Base-by-base conservation (phyloP, 2,888 invertebrate species). In the Mongoloraphidia duomilia region DNA sequence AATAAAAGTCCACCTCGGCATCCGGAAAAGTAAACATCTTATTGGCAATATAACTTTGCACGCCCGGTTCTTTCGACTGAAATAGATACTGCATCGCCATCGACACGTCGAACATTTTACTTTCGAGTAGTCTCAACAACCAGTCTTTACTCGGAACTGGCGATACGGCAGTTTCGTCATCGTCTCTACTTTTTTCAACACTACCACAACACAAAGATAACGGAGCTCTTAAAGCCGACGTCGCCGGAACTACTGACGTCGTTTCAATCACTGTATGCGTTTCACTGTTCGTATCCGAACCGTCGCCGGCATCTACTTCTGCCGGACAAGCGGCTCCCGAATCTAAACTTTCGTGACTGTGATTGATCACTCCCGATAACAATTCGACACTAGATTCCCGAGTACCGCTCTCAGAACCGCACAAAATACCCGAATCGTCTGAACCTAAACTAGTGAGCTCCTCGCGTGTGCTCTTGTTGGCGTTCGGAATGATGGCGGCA, bases 21-120 rank as follows among this genome's bases (percentile, higher is more conserved):
- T 89, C 80, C 34, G 84, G 82, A 69, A 97, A 97, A 68, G 87
- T 91, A 71, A 97, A 97, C 72, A 98, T 82, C 70, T 93, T 89
- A 73, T 97, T 97, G 55, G 93, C 97, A 65, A 98, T 84, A 72
- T 97, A 98, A 60, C 90, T 88, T 63, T 96, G 89, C 56, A 97
- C 96, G 53, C 96, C 97, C 38, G 93, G 90, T 67, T 98, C 97
- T 71, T 97, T 96, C 39, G 96, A 94, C 67, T 94, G 94, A 69
- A 94, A 96, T 51, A 98, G 75, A 73, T 98, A 98, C 65, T 92
- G 91, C 64, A 98, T 90, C 55, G 97, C 97, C 79, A 97, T 95
- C 57, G 93, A 89, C 79, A 97, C 94, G 68, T 96, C 94, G 71
- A 98, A 94, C 60, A 95, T 80, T 71, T 92, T 93, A 60, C 96